Percentiles rank a stretch among this genome's conserved stretches.
Conservation (phyloP, 1,140 invertebrate genomes). For the Lasioglossum baleicum region DNA sequence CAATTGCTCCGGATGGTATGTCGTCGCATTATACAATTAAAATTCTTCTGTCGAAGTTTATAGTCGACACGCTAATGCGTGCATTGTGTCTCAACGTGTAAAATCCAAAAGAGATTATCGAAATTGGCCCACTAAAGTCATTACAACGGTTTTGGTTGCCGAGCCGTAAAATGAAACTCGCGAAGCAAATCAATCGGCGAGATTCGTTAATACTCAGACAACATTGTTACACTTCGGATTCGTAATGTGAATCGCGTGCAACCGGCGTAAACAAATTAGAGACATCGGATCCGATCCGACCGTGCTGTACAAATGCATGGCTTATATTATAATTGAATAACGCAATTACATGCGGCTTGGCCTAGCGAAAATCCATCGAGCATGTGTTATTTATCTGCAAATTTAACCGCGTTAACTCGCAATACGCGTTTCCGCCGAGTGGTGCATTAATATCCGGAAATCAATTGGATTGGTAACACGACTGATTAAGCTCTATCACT, state of each 20-base stretch:
- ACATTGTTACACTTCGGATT: background rate
- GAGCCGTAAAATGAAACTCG: background rate
- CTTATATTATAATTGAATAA: slow-evolving; percentile 8
- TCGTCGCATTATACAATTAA: no score
- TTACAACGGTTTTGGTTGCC: background rate
- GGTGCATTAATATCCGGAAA: slow-evolving; percentile 56
- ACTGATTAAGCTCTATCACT: slow-evolving; percentile 56
- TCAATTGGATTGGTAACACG: slow-evolving; percentile 51
- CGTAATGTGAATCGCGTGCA: background rate
- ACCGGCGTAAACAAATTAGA: background rate
- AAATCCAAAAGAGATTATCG: background rate
- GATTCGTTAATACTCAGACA: background rate
- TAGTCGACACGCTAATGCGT: no score
- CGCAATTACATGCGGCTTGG: background rate
- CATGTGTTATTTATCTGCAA: slow-evolving; percentile 48
- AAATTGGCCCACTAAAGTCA: background rate
- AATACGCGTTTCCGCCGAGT: slow-evolving; percentile 19
- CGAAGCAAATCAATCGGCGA: background rate
- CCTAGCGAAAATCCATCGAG: background rate
- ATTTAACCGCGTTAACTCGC: slow-evolving; percentile 50
- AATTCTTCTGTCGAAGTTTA: no score
- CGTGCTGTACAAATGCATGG: background rate
- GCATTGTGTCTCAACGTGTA: background rate
- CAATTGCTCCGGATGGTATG: no score
- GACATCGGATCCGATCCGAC: background rate